phyloP scores from a whole-genome alignment of 2,888 invertebrate genomes.

The Polylopha cassiicola region DNA sequence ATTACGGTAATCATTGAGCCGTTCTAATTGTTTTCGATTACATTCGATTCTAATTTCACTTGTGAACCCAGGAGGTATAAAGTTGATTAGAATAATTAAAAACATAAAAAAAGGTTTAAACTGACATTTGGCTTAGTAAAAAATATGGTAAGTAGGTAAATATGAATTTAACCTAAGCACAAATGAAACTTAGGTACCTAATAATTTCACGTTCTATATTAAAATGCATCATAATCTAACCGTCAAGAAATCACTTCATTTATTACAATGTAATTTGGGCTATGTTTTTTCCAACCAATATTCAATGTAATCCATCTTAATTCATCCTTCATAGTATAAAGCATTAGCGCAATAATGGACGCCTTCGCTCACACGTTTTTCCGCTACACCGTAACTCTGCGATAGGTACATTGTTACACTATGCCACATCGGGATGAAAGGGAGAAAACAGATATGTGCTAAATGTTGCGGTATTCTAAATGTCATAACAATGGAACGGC shows the following conservation, averaged over 20 bases:
- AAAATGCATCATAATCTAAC: too few relatives aligned
- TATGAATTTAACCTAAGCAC: too few relatives aligned
- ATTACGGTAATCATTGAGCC: constrained; percentile 18
- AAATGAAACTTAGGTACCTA: neutral
- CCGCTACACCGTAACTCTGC: constrained; percentile 24
- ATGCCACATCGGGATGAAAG: constrained; percentile 19
- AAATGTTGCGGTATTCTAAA: too few relatives aligned
- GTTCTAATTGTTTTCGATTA: constrained; percentile 17
- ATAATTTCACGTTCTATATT: neutral
- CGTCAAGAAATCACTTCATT: constrained; percentile 1
- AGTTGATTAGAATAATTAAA: constrained; percentile 10
- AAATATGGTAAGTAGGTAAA: too few relatives aligned
- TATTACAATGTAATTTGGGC: constrained; percentile 5
- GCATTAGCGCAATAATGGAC: constrained; percentile 16
- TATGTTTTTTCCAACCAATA: constrained; percentile 9
- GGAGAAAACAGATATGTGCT: neutral
- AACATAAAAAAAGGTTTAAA: constrained; percentile 6
- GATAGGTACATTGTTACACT: too few relatives aligned
- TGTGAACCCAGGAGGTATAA: neutral
- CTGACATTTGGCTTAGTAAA: too few relatives aligned
- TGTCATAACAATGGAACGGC: too few relatives aligned
- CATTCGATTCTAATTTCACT: constrained; percentile 18
- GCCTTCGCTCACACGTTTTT: constrained; percentile 26
- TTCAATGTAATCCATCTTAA: constrained; percentile 16
- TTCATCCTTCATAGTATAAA: constrained; percentile 18